A percentile compares a stretch with the other conserved stretches of the same genome.
Conservation (phyloP, 2,888 invertebrate genomes). For the Philopedon plagiatum region DNA sequence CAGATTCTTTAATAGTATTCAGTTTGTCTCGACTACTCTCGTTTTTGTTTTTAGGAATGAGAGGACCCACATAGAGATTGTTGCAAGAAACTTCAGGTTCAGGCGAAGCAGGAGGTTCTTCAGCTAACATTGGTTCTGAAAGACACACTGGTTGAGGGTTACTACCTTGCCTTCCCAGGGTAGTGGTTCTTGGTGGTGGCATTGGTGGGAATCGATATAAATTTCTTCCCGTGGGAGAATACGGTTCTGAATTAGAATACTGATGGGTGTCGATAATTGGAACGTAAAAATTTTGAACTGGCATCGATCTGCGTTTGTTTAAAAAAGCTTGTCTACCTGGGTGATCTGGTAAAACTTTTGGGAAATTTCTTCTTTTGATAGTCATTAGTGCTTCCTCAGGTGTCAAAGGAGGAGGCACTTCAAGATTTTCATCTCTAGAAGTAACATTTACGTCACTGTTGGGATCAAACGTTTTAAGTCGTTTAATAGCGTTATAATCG, state of each 20-base stretch:
- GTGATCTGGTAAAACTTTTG: constrained; percentile 88
- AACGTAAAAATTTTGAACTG: constrained; percentile 68
- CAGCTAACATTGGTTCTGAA: constrained; percentile 68
- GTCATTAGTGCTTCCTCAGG: constrained; percentile 81
- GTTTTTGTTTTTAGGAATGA: constrained; percentile 68
- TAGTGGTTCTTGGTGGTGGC: constrained; percentile 83
- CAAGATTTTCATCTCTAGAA: constrained; percentile 74
- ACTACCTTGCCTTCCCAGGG: constrained; percentile 73
- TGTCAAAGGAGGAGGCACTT: constrained; percentile 69
- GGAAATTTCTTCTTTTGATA: constrained; percentile 84
- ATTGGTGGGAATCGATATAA: constrained; percentile 73
- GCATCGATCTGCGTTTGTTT: constrained; percentile 76
- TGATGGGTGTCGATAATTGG: constrained; percentile 61
- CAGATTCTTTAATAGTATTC: constrained; percentile 20
- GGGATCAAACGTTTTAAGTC: constrained; percentile 68
- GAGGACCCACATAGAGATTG: constrained; percentile 72
- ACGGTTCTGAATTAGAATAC: constrained; percentile 60
- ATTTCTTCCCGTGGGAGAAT: constrained; percentile 61
- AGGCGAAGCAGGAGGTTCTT: constrained; percentile 68
- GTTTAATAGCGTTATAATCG: constrained; percentile 56
- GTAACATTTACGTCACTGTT: constrained; percentile 81
- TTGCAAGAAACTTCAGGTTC: constrained; percentile 72
- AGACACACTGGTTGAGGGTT: constrained; percentile 61
- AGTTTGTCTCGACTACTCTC: constrained; percentile 30
- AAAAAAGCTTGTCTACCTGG: constrained; percentile 67